Percentiles rank a stretch among this genome's conserved stretches.
phyloP scores from a whole-genome alignment of 37 sponge, comb jelly and placozoan species.

The Crambe crambe region DNA sequence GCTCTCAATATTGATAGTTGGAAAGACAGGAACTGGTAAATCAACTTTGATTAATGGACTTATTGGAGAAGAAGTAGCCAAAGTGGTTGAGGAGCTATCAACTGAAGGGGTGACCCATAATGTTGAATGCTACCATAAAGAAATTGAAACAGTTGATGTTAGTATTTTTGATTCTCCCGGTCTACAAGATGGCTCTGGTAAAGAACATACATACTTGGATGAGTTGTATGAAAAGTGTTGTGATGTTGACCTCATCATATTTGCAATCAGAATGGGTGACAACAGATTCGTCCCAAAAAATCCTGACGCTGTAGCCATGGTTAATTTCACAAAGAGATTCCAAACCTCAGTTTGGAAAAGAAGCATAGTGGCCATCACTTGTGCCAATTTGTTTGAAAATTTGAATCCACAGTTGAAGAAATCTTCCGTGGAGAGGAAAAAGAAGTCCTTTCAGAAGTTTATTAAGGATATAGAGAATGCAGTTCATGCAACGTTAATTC shows the following conservation, averaged over 20 bases:
- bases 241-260: slow-evolving; percentile 5
- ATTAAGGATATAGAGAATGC: background rate
- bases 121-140: background rate
- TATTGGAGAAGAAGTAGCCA: background rate
- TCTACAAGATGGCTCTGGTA: slow-evolving; percentile 7
- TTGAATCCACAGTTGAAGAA: background rate
- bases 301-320: slow-evolving; percentile 5
- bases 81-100: background rate
- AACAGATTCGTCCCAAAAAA: background rate
- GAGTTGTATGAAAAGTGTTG: background rate
- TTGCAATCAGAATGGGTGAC: background rate
- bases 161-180: slow-evolving; percentile 5
- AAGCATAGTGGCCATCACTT: background rate
- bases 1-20: background rate
- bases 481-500: background rate
- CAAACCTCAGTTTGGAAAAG: background rate
- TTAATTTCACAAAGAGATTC: background rate
- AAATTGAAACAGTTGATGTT: background rate
- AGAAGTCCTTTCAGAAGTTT: background rate
- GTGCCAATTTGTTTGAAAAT: background rate
- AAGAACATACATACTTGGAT: background rate
- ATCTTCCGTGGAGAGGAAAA: background rate
- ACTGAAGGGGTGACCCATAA: background rate
- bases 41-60: slow-evolving; percentile 18
- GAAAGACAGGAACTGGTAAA: slow-evolving; percentile 21